A percentile compares a stretch with the other conserved stretches of the same genome.
phyloP scores from a whole-genome alignment of 2,888 invertebrate species.

The Dolichopus griseipennis region DNA sequence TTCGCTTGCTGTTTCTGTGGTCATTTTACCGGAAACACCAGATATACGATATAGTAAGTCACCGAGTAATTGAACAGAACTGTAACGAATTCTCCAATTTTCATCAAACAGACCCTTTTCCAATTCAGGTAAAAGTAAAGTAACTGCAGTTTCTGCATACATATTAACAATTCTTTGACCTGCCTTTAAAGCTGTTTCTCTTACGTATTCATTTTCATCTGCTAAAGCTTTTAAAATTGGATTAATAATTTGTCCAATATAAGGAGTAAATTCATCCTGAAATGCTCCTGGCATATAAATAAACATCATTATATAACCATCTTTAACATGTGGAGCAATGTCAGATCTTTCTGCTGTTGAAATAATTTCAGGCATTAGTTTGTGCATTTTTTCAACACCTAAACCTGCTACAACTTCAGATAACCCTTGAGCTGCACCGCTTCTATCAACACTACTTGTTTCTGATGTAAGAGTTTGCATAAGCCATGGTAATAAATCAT shows the following conservation, averaged over 20 bases:
- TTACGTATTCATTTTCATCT: constrained; percentile 97
- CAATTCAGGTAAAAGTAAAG: constrained; percentile 83
- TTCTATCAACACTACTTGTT: constrained; percentile 87
- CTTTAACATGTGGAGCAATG: constrained; percentile 93
- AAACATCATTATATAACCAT: constrained; percentile 99
- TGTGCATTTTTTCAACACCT: constrained; percentile 88
- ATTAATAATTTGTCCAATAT: constrained; percentile 93
- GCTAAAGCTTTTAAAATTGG: constrained; percentile 95
- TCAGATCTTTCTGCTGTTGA: constrained; percentile 86
- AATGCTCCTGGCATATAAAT: constrained; percentile 98
- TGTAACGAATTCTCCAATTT: constrained; percentile 94
- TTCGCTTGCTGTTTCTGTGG: constrained; percentile 94
- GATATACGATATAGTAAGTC: constrained; percentile 94
- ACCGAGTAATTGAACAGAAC: constrained; percentile 90
- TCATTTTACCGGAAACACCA: constrained; percentile 98
- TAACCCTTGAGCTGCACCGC: constrained; percentile 94
- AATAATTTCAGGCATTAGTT: constrained; percentile 95
- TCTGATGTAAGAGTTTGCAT: constrained; percentile 97
- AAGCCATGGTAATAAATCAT: constrained; percentile 94
- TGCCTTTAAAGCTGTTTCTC: constrained; percentile 93
- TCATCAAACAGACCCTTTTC: constrained; percentile 94
- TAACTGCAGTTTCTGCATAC: constrained; percentile 92
- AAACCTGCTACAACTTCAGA: constrained; percentile 95
- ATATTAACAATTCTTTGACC: constrained; percentile 94
- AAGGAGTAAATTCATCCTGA: constrained; percentile 88